These are phyloP conservation scores for Unio delphinus DNA, from an alignment of 2,888 invertebrate genomes.

Conservation along the genomic window DNA sequence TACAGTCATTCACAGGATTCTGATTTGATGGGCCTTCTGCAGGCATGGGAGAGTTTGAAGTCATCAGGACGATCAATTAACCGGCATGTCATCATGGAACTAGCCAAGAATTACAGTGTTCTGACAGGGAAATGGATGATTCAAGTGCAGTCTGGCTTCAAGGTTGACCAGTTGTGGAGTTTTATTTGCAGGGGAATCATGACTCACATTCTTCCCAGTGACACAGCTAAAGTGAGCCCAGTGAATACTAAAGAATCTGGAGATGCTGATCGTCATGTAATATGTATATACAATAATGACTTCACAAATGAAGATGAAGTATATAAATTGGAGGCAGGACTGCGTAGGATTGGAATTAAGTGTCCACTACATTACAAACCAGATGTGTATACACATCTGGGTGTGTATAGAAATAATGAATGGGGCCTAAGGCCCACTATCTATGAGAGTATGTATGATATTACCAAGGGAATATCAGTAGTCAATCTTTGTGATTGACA, in stretches of 20 bases:
- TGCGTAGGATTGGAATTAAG: constrained; percentile 37
- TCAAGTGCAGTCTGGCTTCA: constrained; percentile 31
- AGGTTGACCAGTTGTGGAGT: constrained; percentile 40
- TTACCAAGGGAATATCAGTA: constrained; percentile 18
- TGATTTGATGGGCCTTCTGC: constrained; percentile 17
- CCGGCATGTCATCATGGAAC: constrained; percentile 26
- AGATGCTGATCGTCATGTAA: constrained; percentile 23
- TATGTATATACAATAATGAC: constrained; percentile 42
- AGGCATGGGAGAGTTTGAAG: constrained; percentile 27
- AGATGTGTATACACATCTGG: constrained; percentile 40
- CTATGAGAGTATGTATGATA: constrained; percentile 26
- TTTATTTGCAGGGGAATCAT: constrained; percentile 30
- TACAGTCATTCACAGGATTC: neutral
- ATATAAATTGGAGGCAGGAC: constrained; percentile 23
- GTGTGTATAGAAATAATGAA: constrained; percentile 29
- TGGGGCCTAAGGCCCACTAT: constrained; percentile 34
- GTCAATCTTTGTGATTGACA: no score
- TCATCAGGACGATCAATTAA: constrained; percentile 18
- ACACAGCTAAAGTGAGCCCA: constrained; percentile 24
- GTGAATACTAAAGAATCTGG: constrained; percentile 4
- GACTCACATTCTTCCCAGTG: constrained; percentile 17
- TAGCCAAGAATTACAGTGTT: constrained; percentile 28
- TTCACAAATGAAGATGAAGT: constrained; percentile 36
- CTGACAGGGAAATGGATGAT: constrained; percentile 42
- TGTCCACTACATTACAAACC: constrained; percentile 40